Conservation (phyloP, 2,797 vertebrate genomes). For the Oreonectes daqikongensis region DNA sequence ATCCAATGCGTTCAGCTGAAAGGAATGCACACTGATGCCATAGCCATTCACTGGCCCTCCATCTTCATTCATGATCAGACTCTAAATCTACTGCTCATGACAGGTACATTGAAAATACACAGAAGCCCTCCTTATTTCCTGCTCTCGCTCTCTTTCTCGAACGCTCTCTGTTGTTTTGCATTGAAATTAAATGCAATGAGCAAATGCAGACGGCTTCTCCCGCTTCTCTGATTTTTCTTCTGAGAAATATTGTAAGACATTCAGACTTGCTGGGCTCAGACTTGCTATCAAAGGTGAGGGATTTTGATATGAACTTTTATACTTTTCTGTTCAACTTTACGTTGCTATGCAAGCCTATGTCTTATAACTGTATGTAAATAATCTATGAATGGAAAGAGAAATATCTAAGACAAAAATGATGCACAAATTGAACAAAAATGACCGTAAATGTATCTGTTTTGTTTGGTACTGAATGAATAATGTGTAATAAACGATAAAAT, state of each 20-base stretch:
- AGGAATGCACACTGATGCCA: constrained; percentile 59
- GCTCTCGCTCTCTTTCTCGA: background rate
- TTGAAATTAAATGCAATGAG: background rate
- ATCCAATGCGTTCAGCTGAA: constrained; percentile 60
- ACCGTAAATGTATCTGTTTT: background rate
- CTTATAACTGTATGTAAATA: background rate
- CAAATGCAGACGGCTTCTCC: background rate
- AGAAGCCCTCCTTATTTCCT: constrained; percentile 3
- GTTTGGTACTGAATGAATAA: background rate
- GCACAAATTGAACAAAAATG: background rate
- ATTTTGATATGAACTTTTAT: background rate
- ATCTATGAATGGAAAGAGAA: background rate
- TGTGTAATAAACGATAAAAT: too few relatives aligned
- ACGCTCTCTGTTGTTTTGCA: background rate
- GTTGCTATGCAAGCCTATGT: too few relatives aligned
- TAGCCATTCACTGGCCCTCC: constrained; percentile 52
- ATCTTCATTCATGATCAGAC: constrained; percentile 52
- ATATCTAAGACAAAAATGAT: background rate
- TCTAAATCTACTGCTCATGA: constrained; percentile 57
- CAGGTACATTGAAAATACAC: constrained; percentile 55
- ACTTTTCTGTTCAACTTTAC: background rate
- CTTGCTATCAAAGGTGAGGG: background rate
- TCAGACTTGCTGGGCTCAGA: background rate
- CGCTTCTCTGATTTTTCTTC: background rate
- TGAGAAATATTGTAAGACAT: background rate